These are phyloP conservation scores for Harpalus rufipes DNA, from an alignment of 2,888 invertebrate species.

Conservation along the genomic window DNA sequence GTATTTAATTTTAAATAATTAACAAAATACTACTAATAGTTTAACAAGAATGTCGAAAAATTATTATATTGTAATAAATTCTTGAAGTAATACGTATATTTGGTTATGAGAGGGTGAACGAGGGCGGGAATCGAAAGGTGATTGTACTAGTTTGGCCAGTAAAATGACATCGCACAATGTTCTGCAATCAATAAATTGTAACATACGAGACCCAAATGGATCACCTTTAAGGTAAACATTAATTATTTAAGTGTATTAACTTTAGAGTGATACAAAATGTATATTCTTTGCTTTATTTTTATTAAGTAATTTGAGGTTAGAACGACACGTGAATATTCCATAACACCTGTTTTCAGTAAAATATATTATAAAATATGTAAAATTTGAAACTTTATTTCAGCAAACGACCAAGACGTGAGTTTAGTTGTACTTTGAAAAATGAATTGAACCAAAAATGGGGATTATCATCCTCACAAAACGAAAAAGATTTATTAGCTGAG, in stretches of 20 bases:
- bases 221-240: constrained; percentile 73
- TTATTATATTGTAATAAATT: no score
- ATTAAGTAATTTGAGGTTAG: constrained; percentile 48
- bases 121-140: constrained; percentile 58
- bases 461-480: constrained; percentile 74
- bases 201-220: constrained; percentile 71
- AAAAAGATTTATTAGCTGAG: constrained; percentile 79
- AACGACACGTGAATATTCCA: constrained; percentile 56
- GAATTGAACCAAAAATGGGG: constrained; percentile 72
- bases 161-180: constrained; percentile 71
- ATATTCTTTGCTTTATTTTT: constrained; percentile 25
- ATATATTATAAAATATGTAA: background rate
- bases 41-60: no score
- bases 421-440: constrained; percentile 24
- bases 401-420: constrained; percentile 59
- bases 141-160: constrained; percentile 62
- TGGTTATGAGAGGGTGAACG: constrained; percentile 20
- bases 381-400: background rate
- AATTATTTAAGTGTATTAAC: background rate
- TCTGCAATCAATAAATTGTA: constrained; percentile 72
- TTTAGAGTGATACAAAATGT: background rate
- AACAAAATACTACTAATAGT: no score
- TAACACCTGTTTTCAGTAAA: background rate
- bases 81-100: background rate
- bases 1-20: no score